Conservation (phyloP, 2,888 invertebrate species). For the Lymantria monacha region DNA sequence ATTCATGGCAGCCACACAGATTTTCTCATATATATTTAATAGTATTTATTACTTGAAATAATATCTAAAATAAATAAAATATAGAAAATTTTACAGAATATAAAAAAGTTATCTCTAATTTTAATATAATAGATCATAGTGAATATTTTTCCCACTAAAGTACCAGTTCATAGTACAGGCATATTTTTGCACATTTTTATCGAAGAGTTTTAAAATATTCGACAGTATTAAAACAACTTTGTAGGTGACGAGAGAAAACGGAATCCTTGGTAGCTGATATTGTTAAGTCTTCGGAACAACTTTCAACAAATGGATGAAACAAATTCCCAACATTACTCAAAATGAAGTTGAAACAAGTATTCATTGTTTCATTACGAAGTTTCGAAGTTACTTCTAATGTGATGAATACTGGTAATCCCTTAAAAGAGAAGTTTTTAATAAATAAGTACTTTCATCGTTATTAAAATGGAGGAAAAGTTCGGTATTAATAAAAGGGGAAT, state of each 20-base stretch:
- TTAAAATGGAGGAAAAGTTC: neutral
- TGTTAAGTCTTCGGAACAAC: neutral
- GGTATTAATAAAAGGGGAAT: neutral
- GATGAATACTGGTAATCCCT: neutral
- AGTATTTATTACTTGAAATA: no score
- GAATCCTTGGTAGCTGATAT: neutral
- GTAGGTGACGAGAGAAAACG: neutral
- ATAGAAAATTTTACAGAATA: no score
- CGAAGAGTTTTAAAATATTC: no score
- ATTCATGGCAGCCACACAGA: no score
- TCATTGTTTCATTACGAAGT: neutral
- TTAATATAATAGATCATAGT: no score
- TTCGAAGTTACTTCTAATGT: neutral
- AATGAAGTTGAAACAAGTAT: neutral
- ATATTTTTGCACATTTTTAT: no score
- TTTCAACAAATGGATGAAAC: neutral
- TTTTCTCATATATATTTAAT: no score
- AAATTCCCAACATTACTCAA: neutral
- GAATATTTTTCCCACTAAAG: no score
- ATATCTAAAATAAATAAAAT: no score
- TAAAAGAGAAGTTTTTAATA: slow-evolving; percentile 1
- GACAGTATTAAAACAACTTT: no score
- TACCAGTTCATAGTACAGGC: no score
- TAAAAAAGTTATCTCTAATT: no score
- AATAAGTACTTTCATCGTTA: neutral